Base-by-base conservation (phyloP, 92 coral and sea anemone species). In the Ricordea florida region DNA sequence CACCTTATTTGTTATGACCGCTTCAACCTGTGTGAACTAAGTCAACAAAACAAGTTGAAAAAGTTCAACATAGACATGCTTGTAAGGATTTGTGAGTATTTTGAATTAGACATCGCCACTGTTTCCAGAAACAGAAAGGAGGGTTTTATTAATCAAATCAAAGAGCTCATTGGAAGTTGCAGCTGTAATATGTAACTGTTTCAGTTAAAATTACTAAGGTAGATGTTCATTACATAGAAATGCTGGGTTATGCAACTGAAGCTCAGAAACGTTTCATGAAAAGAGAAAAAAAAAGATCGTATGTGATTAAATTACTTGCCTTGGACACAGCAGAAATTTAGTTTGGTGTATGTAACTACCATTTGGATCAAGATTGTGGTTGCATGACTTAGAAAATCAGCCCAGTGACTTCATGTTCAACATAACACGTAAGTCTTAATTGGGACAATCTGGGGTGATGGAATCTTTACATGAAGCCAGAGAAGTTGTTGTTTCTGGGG, bases 41-140 rank as follows among this genome's bases (percentile, higher is more conserved):
- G n/a, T n/a, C 27, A 51, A 25, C 51, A 52, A 35, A 47, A 77
- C 66, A 77, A 34, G 38, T 29, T 77, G 57, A 65, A 38, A 22
- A 64, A 62, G 26, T 59, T 76, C 28, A 46, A 14, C 49, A 66
- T 77, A 34, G 66, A 67, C 50, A 78, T 78, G 85, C 85, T 78
- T n/a, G 57, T 64, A 27, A 40, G 44, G 18, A 78, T 78, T 38
- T 65, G 84, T 78, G 67, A 66, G 41, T 67, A 66, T 34, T 78
- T 63, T 55, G 67, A 43, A 26, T 25, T 64, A 4, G 58, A 51
- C 14, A 30, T 78, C 33, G 23, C 65, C 10, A 47, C 67, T 33
- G 58, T 78, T 33, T 66, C 84, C 34, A 27, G 75, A 30, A 66
- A 40, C n/a, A 65, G 69, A 29, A 78, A 77, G 44, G 82, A 62